These are phyloP conservation scores for Naja naja DNA, from an alignment of 2,113 vertebrate genomes.

Conservation along the genomic window DNA sequence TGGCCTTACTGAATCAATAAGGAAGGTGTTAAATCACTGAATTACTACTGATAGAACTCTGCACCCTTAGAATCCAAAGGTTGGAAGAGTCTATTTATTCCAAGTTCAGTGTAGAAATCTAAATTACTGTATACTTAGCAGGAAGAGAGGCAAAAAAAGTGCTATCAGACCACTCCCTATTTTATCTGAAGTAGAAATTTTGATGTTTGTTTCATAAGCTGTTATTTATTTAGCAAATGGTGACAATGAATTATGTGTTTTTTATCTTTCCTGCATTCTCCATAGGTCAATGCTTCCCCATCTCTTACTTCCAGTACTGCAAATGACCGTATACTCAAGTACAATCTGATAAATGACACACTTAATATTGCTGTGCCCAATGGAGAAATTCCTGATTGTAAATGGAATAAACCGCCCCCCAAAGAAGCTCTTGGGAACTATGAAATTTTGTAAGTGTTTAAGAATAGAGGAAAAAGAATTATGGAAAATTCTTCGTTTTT, in stretches of 20 bases:
- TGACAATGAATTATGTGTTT: not conserved
- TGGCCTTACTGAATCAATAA: not conserved
- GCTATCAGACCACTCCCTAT: not conserved
- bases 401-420: conserved; percentile 90
- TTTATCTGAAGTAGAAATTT: not conserved
- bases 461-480: not conserved
- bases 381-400: conserved; percentile 91
- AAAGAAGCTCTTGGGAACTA: conserved; percentile 92
- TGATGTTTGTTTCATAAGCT: conserved; percentile 15
- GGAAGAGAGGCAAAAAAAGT: not conserved
- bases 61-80: not conserved
- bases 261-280: not conserved
- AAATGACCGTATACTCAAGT: conserved; percentile 96
- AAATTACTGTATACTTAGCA: not conserved
- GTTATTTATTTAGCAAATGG: not conserved
- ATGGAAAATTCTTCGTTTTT: not conserved
- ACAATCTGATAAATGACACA: conserved; percentile 96
- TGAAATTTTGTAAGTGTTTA: conserved; percentile 88
- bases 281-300: conserved; percentile 94
- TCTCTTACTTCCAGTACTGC: conserved; percentile 97
- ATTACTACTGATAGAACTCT: not conserved
- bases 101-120: not conserved
- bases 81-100: not conserved
- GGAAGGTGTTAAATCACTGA: not conserved
- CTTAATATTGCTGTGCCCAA: conserved; percentile 94